These are phyloP conservation scores for Oscheius sp. DNA, from an alignment of 2,888 invertebrate species.

Conservation along the genomic window DNA sequence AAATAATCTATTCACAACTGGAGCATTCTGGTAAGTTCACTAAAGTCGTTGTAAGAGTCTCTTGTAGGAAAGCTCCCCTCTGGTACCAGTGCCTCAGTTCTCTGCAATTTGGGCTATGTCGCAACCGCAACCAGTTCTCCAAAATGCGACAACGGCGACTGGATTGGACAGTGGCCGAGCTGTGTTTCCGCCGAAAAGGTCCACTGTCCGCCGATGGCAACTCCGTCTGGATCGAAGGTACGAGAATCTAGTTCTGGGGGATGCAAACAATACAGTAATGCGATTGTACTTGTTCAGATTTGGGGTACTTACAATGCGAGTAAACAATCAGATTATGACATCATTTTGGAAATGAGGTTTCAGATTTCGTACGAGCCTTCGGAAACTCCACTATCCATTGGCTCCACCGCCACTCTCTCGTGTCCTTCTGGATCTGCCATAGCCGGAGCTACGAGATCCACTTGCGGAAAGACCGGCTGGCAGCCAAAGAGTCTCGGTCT, in stretches of 20 bases:
- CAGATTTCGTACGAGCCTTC: conserved; percentile 44
- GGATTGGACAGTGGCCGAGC: conserved; percentile 34
- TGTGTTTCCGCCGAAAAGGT: conserved; percentile 19
- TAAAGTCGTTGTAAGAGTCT: background rate
- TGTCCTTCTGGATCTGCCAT: conserved; percentile 42
- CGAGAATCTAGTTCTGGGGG: background rate
- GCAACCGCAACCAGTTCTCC: conserved; percentile 40
- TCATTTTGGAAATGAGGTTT: too few species aligned
- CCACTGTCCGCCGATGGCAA: conserved; percentile 22
- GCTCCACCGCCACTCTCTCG: conserved; percentile 39
- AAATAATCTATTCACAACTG: conserved; percentile 28
- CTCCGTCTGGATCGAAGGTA: background rate
- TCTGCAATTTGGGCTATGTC: conserved; percentile 45
- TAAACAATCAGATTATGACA: too few species aligned
- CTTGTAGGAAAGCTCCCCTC: conserved; percentile 38
- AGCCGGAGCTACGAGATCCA: conserved; percentile 41
- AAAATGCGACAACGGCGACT: conserved; percentile 38
- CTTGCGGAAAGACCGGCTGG: conserved; percentile 48
- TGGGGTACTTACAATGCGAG: too few species aligned
- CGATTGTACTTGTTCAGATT: too few species aligned
- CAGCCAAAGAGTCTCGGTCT: conserved; percentile 25
- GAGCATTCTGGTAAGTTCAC: conserved; percentile 12
- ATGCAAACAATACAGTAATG: background rate
- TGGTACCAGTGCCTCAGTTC: conserved; percentile 46
- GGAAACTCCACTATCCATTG: conserved; percentile 37